Evolutionary conservation across 2,797 vertebrate genomes (phyloP).

Genomic region (Cetoscarus ocellatus): DNA sequence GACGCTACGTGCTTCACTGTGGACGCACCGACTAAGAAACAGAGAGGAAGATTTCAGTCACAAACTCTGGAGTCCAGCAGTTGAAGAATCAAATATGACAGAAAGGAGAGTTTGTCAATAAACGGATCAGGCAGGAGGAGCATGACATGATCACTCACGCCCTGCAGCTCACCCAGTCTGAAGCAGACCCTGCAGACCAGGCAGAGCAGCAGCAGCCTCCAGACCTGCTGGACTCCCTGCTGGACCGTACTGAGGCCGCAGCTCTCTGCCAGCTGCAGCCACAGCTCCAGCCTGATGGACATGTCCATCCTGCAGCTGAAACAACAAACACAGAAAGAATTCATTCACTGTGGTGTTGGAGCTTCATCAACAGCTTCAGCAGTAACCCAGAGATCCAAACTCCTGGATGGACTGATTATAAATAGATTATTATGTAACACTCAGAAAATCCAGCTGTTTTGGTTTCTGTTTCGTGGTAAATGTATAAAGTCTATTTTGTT

Average conservation of each 20-base stretch:
- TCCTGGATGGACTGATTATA: no score
- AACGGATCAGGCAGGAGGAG: no score
- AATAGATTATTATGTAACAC: no score
- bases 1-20: slow-evolving; percentile 86
- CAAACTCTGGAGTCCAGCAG: background rate
- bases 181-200: slow-evolving; percentile 87
- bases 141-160: background rate
- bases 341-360: no score
- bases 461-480: no score
- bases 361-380: no score
- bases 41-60: background rate
- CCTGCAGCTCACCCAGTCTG: slow-evolving; percentile 85
- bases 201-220: slow-evolving; percentile 92
- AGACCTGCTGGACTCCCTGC: slow-evolving; percentile 91
- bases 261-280: slow-evolving; percentile 87
- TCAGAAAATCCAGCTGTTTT: no score
- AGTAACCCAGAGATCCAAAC: no score
- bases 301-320: slow-evolving; percentile 75
- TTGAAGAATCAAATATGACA: no score
- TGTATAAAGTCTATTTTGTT: no score
- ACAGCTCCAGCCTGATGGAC: slow-evolving; percentile 85
- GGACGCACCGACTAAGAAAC: slow-evolving; percentile 62
- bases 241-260: slow-evolving; percentile 89
- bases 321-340: background rate
- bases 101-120: no score